These are phyloP conservation scores for Labeo rohita DNA, from an alignment of 2,113 vertebrate species.

Conservation along the genomic window DNA sequence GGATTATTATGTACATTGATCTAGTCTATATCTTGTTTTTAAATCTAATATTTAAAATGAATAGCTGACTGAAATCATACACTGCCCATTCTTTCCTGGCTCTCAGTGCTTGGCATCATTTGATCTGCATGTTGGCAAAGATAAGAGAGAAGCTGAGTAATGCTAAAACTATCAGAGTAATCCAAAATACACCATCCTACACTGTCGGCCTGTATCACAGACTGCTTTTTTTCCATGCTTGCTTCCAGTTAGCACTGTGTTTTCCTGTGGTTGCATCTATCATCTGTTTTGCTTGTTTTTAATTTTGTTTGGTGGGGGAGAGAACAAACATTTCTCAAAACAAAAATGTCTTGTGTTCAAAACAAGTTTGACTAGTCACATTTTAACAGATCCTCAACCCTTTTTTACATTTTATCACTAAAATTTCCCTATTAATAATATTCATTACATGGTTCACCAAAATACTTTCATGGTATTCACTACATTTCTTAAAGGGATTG, in stretches of 20 bases:
- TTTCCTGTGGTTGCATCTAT: not conserved
- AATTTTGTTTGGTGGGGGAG: too few relatives aligned
- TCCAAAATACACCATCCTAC: constrained; percentile 4
- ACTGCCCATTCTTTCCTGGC: not conserved
- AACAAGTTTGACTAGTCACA: not conserved
- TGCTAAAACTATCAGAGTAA: constrained; percentile 4
- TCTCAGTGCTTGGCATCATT: constrained; percentile 16
- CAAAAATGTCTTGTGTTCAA: not conserved
- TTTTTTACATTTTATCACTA: not conserved
- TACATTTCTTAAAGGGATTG: too few relatives aligned
- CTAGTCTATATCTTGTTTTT: not conserved
- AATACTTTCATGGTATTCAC: not conserved
- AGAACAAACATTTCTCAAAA: too few relatives aligned
- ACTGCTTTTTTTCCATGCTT: not conserved
- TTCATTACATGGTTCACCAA: not conserved
- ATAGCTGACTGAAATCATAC: not conserved
- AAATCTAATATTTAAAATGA: not conserved
- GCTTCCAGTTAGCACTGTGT: not conserved
- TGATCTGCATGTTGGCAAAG: not conserved
- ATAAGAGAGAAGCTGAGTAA: constrained; percentile 29
- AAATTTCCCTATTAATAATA: not conserved
- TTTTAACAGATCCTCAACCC: not conserved
- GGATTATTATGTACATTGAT: not conserved
- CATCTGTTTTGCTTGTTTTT: not conserved
- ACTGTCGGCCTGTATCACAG: not conserved